Base-by-base conservation (phyloP, 2,888 invertebrate genomes). In the Pollenia griseotomentosa region DNA sequence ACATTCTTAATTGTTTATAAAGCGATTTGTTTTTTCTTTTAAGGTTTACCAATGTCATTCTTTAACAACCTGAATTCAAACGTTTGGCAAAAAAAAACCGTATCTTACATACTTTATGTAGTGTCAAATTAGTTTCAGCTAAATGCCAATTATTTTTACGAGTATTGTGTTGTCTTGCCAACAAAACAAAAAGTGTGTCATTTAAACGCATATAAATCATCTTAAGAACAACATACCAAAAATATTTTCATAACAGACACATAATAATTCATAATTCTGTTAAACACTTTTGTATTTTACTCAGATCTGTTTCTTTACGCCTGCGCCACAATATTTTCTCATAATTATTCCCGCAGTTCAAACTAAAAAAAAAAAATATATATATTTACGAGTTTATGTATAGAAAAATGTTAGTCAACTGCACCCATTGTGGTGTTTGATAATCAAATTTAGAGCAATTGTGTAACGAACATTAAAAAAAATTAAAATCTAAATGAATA, bases 371-470 rank as follows among this genome's bases (percentile, higher is more conserved):
- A 57, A 23, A 33, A 44, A 55, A 63, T 14, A 42, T 40, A 14
- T 63, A 44, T 33, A 33, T 33, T 33, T 6, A 33, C 33, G 33
- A 33, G 0, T 6, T 33, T 33, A 33, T 33, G 33, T 33, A 33
- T 55, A 11, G 46, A 78, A 51, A 59, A 11, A 46, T 42, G 14
- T 53, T 70, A 42, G 33, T n/a, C 14, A 48, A 80, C 86, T 86
- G 86, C 86, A 86, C 86, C 86, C 80, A 86, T 80, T 83, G 75
- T 83, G 63, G 23, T 71, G n/a, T 48, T 44, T 16, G 61, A 73
- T 65, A 83, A 80, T 59, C 61, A 83, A 83, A 86, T 80, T 83
- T 83, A 46, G 86, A 83, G 83, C 80, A 80, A 57, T 84, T 78
- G 78, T 53, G 59, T 40, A 84, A 84, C 55, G 55, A 40, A 57